Conservation (phyloP, 1,140 invertebrate species). For the Antheraea pernyi region DNA sequence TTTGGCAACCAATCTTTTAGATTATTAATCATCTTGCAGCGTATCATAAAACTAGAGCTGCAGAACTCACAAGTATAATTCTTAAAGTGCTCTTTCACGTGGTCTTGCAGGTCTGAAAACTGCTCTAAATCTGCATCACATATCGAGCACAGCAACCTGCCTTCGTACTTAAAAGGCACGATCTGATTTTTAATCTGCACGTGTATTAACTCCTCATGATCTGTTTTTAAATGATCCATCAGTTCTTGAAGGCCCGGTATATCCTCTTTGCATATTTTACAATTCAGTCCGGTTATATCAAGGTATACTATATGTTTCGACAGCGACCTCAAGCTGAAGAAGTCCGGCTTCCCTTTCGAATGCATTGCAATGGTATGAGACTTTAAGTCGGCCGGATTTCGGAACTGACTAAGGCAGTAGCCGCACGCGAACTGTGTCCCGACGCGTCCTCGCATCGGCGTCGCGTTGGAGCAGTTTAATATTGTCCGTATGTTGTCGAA, state of each 20-base stretch:
- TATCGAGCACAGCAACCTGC: slow-evolving; percentile 17
- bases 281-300: slow-evolving; percentile 37
- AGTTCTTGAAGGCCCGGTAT: slow-evolving; percentile 26
- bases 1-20: too few species aligned
- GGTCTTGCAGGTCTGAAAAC: slow-evolving; percentile 20
- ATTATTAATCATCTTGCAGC: slow-evolving; percentile 27
- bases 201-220: slow-evolving; percentile 29
- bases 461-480: slow-evolving; percentile 43
- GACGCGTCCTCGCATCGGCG: slow-evolving; percentile 34
- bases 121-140: slow-evolving; percentile 18
- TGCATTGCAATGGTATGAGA: slow-evolving; percentile 33
- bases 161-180: slow-evolving; percentile 23
- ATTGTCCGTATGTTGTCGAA: slow-evolving; percentile 40
- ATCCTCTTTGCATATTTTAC: slow-evolving; percentile 29
- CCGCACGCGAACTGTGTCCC: slow-evolving; percentile 36
- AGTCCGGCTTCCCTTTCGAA: slow-evolving; percentile 21
- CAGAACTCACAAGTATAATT: slow-evolving; percentile 37
- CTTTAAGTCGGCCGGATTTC: slow-evolving; percentile 36
- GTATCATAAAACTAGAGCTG: slow-evolving; percentile 24
- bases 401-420: slow-evolving; percentile 36
- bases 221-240: slow-evolving; percentile 33
- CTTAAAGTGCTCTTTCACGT: slow-evolving; percentile 30
- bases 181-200: slow-evolving; percentile 37
- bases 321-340: slow-evolving; percentile 20
- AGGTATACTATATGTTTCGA: slow-evolving; percentile 28